phyloP scores from a whole-genome alignment of 2,797 vertebrate species.

The Pipistrellus nathusii region DNA sequence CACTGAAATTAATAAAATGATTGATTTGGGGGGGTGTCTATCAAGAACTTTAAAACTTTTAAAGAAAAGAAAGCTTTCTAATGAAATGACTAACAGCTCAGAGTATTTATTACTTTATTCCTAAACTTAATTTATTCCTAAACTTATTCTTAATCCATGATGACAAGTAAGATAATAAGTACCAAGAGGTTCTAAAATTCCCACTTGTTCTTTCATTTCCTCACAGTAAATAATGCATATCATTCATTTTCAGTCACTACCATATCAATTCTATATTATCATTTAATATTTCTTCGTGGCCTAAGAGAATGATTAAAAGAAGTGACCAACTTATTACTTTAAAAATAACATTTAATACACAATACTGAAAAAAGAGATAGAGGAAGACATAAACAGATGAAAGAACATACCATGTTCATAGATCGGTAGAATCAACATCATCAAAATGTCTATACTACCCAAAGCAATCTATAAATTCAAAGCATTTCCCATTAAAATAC shows the following conservation, averaged over 20 bases:
- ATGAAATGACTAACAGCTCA: slow-evolving; percentile 26
- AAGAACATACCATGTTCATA: no score
- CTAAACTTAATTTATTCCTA: slow-evolving; percentile 36
- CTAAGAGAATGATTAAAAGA: slow-evolving; percentile 49
- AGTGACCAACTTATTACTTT: slow-evolving; percentile 3
- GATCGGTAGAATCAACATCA: no score
- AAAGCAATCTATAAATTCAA: no score
- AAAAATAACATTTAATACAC: background rate
- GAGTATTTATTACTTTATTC: background rate
- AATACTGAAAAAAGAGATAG: no score
- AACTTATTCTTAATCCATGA: background rate
- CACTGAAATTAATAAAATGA: slow-evolving; percentile 88
- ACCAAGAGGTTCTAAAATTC: background rate
- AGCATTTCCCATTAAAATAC: no score
- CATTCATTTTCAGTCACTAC: background rate
- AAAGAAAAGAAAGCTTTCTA: slow-evolving; percentile 45
- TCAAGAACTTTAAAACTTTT: slow-evolving; percentile 27
- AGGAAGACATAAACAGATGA: no score
- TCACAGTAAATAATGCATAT: background rate
- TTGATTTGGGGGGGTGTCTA: background rate
- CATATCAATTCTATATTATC: background rate
- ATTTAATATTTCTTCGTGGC: slow-evolving; percentile 20
- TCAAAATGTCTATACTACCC: no score
- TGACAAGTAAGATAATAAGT: background rate
- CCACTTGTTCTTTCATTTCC: background rate